phyloP scores from a whole-genome alignment of 2,888 invertebrate species.

The Orthosia gracilis region DNA sequence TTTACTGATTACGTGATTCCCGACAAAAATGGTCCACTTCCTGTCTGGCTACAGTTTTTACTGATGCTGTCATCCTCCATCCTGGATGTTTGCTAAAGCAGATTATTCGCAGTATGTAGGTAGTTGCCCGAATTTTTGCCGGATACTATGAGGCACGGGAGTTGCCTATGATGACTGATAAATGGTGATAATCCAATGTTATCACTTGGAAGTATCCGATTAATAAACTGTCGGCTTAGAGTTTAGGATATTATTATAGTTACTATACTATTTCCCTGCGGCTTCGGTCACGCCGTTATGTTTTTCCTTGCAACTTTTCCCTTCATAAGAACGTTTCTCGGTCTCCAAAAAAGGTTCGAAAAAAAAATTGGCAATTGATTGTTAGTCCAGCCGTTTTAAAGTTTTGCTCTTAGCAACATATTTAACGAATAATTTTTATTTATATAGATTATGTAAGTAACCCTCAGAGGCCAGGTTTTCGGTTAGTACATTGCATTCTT shows the following conservation, averaged over 20 bases:
- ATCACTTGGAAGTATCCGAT: constrained; percentile 20
- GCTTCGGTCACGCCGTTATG: too few species aligned
- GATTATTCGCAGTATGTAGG: constrained; percentile 1
- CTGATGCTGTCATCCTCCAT: constrained; percentile 59
- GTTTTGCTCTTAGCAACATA: too few species aligned
- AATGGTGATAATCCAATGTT: constrained; percentile 14
- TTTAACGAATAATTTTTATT: too few species aligned
- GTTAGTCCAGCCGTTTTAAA: too few species aligned
- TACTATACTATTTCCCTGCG: too few species aligned
- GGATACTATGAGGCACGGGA: background rate
- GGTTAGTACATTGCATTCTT: constrained; percentile 24
- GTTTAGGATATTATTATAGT: background rate
- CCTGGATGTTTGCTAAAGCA: constrained; percentile 26
- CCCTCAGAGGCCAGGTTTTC: background rate
- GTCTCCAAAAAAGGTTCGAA: too few species aligned
- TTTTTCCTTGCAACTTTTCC: too few species aligned
- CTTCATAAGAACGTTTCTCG: too few species aligned
- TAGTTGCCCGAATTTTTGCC: constrained; percentile 2
- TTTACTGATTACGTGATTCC: constrained; percentile 24
- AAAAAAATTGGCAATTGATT: too few species aligned
- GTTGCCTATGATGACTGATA: constrained; percentile 20
- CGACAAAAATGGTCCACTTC: constrained; percentile 39
- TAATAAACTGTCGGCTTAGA: constrained; percentile 2
- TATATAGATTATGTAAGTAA: background rate
- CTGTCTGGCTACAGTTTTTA: constrained; percentile 17